Evolutionary conservation across 2,797 vertebrate species (phyloP).

Genomic region (Tarsius wallacei): DNA sequence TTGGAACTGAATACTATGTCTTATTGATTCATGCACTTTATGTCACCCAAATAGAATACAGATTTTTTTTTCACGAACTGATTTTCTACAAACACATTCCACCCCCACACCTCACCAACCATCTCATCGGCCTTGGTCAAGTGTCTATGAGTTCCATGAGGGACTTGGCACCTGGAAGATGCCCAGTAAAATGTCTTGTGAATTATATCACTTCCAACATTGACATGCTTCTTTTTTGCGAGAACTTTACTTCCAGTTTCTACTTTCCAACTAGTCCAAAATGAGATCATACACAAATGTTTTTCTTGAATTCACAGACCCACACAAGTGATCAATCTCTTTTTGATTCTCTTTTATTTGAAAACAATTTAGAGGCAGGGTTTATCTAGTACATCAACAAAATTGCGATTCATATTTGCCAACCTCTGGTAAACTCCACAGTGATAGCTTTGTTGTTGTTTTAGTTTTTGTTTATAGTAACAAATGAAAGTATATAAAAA

Average conservation of each 20-base stretch:
- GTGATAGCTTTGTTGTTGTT: background rate
- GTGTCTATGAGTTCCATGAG: background rate
- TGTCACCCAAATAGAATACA: background rate
- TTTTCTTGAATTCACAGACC: conserved; percentile 37
- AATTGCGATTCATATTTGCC: background rate
- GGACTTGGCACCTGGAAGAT: background rate
- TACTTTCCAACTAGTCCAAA: background rate
- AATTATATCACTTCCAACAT: background rate
- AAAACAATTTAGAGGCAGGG: background rate
- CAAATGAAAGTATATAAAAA: background rate
- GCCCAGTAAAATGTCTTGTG: background rate
- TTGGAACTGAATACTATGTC: background rate
- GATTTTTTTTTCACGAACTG: background rate
- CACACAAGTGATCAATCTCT: background rate
- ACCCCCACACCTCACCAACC: background rate
- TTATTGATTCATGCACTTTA: background rate
- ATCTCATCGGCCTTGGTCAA: background rate
- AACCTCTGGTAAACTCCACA: background rate
- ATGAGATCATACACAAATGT: conserved; percentile 17
- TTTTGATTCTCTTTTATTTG: conserved; percentile 11
- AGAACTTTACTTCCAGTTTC: background rate
- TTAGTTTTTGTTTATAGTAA: background rate
- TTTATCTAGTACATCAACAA: background rate
- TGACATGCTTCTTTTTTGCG: background rate
- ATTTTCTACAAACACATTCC: background rate